Evolutionary conservation across 2,797 vertebrate genomes (phyloP).

Genomic region (Martes flavigula): DNA sequence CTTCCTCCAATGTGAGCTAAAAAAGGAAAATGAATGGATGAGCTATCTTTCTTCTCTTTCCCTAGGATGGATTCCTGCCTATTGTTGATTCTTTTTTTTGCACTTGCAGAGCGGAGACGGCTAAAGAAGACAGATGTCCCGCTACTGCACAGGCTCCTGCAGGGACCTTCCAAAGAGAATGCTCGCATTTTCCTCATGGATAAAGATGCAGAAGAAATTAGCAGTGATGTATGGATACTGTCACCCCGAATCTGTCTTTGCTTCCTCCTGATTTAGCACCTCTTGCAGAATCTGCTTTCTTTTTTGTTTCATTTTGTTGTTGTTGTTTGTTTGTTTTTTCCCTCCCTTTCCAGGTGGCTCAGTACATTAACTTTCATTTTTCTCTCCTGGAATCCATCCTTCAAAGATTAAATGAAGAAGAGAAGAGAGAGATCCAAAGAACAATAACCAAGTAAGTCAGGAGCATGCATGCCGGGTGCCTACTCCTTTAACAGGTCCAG

Average conservation of each 20-base stretch:
- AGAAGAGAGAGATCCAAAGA: conserved; percentile 88
- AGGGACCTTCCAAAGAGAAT: conserved; percentile 92
- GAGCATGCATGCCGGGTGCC: rapidly evolving
- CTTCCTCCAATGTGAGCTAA: not conserved
- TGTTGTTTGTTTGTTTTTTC: not conserved
- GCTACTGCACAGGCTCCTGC: conserved; percentile 92
- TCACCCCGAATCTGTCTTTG: not conserved
- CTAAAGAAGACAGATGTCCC: conserved; percentile 89
- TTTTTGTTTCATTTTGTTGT: not conserved
- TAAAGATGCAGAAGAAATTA: conserved; percentile 92
- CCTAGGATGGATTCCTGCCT: not conserved
- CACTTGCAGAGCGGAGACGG: conserved; percentile 88
- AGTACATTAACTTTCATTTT: conserved; percentile 93
- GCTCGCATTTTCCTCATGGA: conserved; percentile 96
- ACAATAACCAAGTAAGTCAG: conserved; percentile 87
- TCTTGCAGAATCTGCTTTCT: not conserved
- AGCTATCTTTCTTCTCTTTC: not conserved
- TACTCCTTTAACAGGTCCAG: not conserved
- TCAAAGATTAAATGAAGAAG: conserved; percentile 90
- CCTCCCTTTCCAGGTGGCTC: conserved; percentile 89
- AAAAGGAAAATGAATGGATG: not conserved
- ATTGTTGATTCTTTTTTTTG: not conserved
- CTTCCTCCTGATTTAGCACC: not conserved
- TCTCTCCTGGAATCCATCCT: conserved; percentile 92
- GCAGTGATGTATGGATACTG: conserved; percentile 88